Evolutionary conservation across 2,113 vertebrate genomes (phyloP).

Genomic region (Nesoenas mayeri): DNA sequence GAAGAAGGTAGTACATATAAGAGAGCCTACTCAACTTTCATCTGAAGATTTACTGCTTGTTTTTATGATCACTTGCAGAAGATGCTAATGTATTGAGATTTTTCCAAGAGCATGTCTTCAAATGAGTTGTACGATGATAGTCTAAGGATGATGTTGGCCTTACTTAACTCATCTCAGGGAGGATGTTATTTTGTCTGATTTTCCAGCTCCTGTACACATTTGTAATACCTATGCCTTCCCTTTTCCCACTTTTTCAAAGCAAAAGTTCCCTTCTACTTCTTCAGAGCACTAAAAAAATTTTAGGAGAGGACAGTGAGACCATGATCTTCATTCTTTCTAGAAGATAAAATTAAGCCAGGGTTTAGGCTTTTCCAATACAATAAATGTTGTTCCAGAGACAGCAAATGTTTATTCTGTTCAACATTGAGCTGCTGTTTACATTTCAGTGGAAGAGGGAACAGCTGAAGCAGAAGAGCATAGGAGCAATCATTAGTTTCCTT

Average conservation of each 20-base stretch:
- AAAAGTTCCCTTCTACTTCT: background rate
- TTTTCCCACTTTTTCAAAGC: background rate
- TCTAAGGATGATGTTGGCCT: background rate
- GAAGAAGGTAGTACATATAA: background rate
- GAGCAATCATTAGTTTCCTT: background rate
- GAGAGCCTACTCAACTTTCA: background rate
- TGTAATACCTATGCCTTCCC: background rate
- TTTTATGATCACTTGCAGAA: background rate
- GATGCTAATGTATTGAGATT: background rate
- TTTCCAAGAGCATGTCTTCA: background rate
- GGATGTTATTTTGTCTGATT: background rate
- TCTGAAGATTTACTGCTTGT: background rate
- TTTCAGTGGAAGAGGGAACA: background rate
- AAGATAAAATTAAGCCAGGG: background rate
- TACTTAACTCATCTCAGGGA: background rate
- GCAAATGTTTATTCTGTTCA: background rate
- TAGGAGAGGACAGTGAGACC: background rate
- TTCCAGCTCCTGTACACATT: background rate
- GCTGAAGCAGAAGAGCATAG: background rate
- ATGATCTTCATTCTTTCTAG: background rate
- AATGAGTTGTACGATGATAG: background rate
- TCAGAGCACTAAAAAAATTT: background rate
- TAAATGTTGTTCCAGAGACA: background rate
- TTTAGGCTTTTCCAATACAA: background rate
- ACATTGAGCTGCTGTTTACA: background rate